These are phyloP conservation scores for Sphaerophoria taeniata DNA, from an alignment of 2,888 invertebrate genomes.

Conservation along the genomic window DNA sequence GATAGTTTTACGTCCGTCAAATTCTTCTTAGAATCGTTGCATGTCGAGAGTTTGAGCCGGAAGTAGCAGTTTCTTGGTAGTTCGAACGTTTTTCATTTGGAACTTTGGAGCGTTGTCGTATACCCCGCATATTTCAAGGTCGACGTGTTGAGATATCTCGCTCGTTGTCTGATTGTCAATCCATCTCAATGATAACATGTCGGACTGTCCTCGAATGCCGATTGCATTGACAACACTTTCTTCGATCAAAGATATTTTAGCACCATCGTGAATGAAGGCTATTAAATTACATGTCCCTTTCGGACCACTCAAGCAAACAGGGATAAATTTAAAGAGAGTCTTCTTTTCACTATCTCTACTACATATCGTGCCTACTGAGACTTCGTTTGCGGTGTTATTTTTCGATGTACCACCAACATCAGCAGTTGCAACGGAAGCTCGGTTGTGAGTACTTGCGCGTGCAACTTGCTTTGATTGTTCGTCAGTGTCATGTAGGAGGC, in stretches of 20 bases:
- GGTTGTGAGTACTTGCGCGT: background rate
- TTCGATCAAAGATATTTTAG: background rate
- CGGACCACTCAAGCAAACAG: constrained; percentile 1
- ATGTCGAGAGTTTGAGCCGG: background rate
- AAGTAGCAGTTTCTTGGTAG: background rate
- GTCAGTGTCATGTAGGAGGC: too few species aligned
- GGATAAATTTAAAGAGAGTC: background rate
- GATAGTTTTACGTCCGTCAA: constrained; percentile 22
- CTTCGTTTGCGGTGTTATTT: background rate
- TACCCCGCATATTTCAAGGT: background rate
- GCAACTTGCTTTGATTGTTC: background rate
- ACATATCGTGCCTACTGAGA: background rate
- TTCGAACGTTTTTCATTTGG: background rate
- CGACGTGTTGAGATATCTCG: background rate
- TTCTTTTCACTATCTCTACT: background rate
- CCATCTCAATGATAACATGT: background rate
- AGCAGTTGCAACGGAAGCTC: background rate
- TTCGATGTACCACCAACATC: background rate
- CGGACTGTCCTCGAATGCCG: background rate
- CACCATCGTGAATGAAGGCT: background rate
- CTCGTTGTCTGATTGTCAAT: background rate
- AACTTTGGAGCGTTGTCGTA: background rate
- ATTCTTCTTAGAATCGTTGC: constrained; percentile 2
- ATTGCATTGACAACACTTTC: background rate
- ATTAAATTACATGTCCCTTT: background rate